A percentile compares a stretch with the other conserved stretches of the same genome.
Evolutionary conservation across 1,140 invertebrate species (phyloP).

Genomic region (Plectrocnemia conspersa): DNA sequence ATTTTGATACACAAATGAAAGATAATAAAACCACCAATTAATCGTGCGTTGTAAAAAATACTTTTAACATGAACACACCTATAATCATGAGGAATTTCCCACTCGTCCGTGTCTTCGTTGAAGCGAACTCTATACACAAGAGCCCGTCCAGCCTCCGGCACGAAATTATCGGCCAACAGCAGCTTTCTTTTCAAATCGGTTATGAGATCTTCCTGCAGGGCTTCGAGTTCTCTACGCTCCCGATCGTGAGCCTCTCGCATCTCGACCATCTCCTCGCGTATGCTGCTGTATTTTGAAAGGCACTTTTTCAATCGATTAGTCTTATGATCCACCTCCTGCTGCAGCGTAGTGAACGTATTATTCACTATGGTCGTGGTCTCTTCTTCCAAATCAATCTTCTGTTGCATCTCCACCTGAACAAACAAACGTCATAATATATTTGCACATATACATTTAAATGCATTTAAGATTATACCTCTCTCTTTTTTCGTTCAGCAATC

Average conservation of each 20-base stretch:
- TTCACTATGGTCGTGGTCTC: conserved; percentile 80
- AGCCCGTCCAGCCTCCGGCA: conserved; percentile 84
- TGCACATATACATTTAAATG: conserved; percentile 4
- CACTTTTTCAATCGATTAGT: conserved; percentile 62
- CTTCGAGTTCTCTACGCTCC: conserved; percentile 66
- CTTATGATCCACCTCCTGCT: conserved; percentile 90
- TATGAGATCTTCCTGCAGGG: conserved; percentile 45
- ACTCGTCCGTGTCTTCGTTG: conserved; percentile 85
- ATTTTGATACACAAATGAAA: too few species aligned
- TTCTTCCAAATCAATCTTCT: conserved; percentile 82
- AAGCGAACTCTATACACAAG: conserved; percentile 76
- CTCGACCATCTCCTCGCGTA: conserved; percentile 48
- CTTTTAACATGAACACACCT: too few species aligned
- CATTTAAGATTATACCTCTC: conserved; percentile 37
- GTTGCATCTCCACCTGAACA: conserved; percentile 76
- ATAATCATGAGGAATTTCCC: conserved; percentile 56
- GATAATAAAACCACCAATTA: too few species aligned
- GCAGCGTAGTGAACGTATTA: conserved; percentile 79
- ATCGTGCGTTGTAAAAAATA: too few species aligned
- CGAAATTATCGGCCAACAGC: conserved; percentile 95
- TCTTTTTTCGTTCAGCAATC: conserved; percentile 76
- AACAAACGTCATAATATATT: conserved; percentile 30
- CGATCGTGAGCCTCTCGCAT: conserved; percentile 48
- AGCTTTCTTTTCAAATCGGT: conserved; percentile 71
- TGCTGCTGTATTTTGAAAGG: conserved; percentile 44